phyloP scores from a whole-genome alignment of 2,113 vertebrate genomes.

The Podarcis raffonei region DNA sequence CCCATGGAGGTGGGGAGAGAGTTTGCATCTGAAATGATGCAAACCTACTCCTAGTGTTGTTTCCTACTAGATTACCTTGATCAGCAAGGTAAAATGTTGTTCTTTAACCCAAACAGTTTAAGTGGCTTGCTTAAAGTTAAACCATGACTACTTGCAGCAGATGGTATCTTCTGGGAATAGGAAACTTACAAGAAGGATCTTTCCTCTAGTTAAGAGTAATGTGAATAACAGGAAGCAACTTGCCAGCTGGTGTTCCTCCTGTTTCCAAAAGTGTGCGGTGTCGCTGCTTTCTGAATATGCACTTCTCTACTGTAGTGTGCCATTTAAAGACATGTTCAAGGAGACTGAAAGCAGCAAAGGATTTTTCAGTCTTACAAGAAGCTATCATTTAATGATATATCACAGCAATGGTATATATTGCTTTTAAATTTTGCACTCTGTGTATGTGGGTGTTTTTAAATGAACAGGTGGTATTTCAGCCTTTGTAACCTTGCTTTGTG shows the following conservation, averaged over 20 bases:
- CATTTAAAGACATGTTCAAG: slow-evolving; percentile 3
- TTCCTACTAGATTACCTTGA: not conserved
- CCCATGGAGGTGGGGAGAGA: no score
- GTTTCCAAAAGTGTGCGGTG: not conserved
- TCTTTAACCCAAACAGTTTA: not conserved
- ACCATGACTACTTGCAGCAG: slow-evolving; percentile 12
- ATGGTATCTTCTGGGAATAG: slow-evolving; percentile 30
- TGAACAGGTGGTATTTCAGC: not conserved
- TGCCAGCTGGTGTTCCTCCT: slow-evolving; percentile 35
- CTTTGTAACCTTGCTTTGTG: not conserved
- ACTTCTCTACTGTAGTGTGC: not conserved
- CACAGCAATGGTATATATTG: not conserved
- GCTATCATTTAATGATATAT: not conserved
- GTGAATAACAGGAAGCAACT: slow-evolving; percentile 33
- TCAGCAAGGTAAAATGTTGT: not conserved
- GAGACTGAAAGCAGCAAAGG: not conserved
- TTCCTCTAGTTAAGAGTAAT: slow-evolving; percentile 15
- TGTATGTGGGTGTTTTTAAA: not conserved
- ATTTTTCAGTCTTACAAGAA: not conserved
- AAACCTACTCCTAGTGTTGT: not conserved
- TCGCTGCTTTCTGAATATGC: not conserved
- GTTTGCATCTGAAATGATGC: not conserved
- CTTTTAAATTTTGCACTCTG: not conserved
- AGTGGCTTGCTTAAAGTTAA: slow-evolving; percentile 9
- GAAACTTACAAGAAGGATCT: slow-evolving; percentile 18